phyloP scores from a whole-genome alignment of 2,888 invertebrate genomes.

The Deilephila elpenor region DNA sequence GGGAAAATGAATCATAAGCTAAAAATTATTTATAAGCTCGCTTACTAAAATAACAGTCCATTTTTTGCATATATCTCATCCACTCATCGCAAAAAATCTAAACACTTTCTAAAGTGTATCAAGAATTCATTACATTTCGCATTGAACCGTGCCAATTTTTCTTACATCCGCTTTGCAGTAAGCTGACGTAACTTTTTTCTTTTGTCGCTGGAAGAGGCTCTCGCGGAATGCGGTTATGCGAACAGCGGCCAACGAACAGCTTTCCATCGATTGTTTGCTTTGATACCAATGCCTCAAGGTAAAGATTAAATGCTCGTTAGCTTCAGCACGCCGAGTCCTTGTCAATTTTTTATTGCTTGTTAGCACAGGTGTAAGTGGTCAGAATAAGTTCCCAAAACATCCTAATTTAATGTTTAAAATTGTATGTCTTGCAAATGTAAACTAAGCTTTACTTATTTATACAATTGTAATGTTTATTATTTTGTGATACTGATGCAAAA shows the following conservation, averaged over 20 bases:
- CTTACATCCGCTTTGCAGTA: slow-evolving; percentile 32
- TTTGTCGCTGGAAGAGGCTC: slow-evolving; percentile 51
- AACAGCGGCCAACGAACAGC: slow-evolving; percentile 57
- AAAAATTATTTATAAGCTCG: no score
- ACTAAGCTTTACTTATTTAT: no score
- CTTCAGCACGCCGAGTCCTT: neutral
- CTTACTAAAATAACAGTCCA: neutral
- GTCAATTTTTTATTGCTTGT: neutral
- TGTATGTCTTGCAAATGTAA: no score
- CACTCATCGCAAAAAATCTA: neutral
- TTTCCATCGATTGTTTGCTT: slow-evolving; percentile 70
- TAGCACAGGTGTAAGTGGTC: neutral
- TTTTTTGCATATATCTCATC: neutral
- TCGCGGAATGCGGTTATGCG: slow-evolving; percentile 67
- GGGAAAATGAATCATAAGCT: no score
- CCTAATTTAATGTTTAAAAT: no score
- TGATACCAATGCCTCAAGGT: slow-evolving; percentile 55
- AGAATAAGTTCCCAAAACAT: neutral
- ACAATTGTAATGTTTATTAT: no score
- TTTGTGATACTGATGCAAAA: no score
- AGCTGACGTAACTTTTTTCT: slow-evolving; percentile 53
- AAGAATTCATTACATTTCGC: neutral
- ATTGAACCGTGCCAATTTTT: slow-evolving; percentile 29
- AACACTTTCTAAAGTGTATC: neutral
- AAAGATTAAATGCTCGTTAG: slow-evolving; percentile 59